Evolutionary conservation across 1,140 invertebrate species (phyloP).

Genomic region (Procambarus clarkii): DNA sequence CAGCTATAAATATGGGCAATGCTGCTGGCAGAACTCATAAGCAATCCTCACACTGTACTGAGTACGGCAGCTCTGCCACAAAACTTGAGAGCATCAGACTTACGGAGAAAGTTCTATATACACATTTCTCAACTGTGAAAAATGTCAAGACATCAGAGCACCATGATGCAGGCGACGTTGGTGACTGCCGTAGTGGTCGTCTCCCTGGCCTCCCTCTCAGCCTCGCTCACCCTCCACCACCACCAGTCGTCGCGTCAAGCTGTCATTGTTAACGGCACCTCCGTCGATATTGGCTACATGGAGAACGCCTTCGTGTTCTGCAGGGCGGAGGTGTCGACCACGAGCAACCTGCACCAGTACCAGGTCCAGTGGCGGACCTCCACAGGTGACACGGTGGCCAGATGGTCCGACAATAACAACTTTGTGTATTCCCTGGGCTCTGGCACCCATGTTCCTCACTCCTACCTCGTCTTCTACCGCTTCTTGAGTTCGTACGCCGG

Average conservation of each 20-base stretch:
- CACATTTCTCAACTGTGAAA: too few relatives aligned
- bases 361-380: not conserved
- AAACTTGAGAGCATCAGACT: too few relatives aligned
- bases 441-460: not conserved
- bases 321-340: not conserved
- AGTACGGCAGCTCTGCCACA: too few relatives aligned
- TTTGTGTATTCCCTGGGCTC: not conserved
- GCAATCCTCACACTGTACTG: too few relatives aligned
- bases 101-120: too few relatives aligned
- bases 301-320: not conserved
- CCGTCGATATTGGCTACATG: not conserved
- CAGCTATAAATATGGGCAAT: too few relatives aligned
- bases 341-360: not conserved
- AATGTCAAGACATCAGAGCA: not conserved
- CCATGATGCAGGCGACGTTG: not conserved
- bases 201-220: not conserved
- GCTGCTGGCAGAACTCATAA: too few relatives aligned
- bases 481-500: not conserved
- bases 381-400: not conserved
- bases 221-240: not conserved
- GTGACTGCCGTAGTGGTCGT: not conserved
- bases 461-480: not conserved
- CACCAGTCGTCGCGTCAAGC: not conserved
- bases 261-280: not conserved
- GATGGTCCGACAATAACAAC: not conserved